phyloP scores from a whole-genome alignment of 1,140 invertebrate genomes.

The Caenorhabditis inopinata region DNA sequence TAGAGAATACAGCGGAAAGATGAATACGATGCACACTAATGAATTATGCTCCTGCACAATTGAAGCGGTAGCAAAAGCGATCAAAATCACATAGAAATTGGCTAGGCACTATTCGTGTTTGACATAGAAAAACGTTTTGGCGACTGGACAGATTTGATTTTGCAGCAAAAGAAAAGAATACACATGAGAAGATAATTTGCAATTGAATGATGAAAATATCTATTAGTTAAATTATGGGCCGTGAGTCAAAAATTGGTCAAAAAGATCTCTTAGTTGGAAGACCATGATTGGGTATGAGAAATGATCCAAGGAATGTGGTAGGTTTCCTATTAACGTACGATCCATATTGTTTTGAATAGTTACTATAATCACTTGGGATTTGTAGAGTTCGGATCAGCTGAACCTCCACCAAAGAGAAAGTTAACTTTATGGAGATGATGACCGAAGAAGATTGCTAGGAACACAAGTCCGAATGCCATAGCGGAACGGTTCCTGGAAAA shows the following conservation, averaged over 20 bases:
- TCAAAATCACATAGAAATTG: background rate
- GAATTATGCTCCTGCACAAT: background rate
- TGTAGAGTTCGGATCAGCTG: background rate
- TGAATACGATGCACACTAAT: background rate
- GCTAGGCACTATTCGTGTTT: background rate
- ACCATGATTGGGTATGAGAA: too few relatives aligned
- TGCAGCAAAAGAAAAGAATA: background rate
- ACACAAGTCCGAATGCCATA: background rate
- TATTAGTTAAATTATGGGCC: too few relatives aligned
- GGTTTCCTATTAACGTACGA: too few relatives aligned
- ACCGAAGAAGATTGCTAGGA: conserved; percentile 3
- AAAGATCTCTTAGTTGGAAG: too few relatives aligned
- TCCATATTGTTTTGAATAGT: too few relatives aligned
- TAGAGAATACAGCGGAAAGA: background rate
- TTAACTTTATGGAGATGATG: conserved; percentile 14
- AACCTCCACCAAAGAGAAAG: background rate
- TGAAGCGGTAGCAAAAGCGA: background rate
- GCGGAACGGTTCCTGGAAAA: background rate
- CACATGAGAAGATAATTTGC: conserved; percentile 29
- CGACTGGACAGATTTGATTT: background rate
- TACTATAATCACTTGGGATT: too few relatives aligned
- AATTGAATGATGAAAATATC: too few relatives aligned
- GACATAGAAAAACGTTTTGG: background rate
- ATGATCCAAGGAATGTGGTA: too few relatives aligned
- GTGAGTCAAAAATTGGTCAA: too few relatives aligned